These are phyloP conservation scores for Apteryx mantelli DNA, from an alignment of 2,113 vertebrate species.

Conservation along the genomic window DNA sequence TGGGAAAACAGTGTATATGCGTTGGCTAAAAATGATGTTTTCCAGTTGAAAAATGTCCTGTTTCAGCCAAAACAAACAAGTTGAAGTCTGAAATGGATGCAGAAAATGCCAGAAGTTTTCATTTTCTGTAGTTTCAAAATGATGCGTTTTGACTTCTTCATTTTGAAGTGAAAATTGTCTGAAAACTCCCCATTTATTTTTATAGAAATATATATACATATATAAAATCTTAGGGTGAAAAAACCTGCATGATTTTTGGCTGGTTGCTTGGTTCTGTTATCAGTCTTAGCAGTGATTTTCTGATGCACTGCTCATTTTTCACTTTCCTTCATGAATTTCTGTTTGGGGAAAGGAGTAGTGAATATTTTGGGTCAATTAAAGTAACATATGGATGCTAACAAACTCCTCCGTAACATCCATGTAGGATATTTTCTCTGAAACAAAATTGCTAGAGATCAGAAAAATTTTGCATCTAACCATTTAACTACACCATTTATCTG, in stretches of 20 bases:
- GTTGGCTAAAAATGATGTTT: not conserved
- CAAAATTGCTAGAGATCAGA: slow-evolving; percentile 1
- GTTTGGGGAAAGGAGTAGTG: not conserved
- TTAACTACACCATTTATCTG: slow-evolving; percentile 26
- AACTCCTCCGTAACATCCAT: not conserved
- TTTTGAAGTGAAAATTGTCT: not conserved
- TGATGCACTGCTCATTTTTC: not conserved
- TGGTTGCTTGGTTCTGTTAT: not conserved
- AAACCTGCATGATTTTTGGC: not conserved
- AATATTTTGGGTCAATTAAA: not conserved
- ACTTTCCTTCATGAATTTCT: not conserved
- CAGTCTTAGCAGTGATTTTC: not conserved
- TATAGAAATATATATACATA: not conserved
- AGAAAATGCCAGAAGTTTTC: not conserved
- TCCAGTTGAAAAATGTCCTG: not conserved
- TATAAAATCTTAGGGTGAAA: not conserved
- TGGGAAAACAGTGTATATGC: not conserved
- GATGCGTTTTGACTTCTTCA: not conserved
- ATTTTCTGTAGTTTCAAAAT: not conserved
- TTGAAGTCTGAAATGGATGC: not conserved
- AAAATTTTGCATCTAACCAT: not conserved
- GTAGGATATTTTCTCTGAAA: not conserved
- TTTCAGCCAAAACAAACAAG: not conserved
- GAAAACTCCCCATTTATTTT: not conserved
- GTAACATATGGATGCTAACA: not conserved